Base-by-base conservation (phyloP, 2,113 vertebrate species). In the Hymenochirus boettgeri region DNA sequence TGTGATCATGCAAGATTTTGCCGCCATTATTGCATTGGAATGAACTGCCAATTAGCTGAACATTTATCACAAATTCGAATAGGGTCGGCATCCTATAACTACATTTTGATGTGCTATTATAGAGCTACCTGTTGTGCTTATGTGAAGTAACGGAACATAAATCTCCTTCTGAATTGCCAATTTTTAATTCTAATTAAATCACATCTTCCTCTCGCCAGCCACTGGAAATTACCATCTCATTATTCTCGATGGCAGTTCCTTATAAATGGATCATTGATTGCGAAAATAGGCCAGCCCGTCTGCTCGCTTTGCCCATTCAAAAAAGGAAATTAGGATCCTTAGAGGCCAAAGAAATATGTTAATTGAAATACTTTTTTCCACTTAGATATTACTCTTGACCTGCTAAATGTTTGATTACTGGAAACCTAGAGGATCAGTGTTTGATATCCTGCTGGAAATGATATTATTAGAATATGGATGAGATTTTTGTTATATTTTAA, bases 151-250 rank as follows among this genome's bases (percentile, higher is more conserved):
- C 25, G n/a, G 45, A 54, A 17, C 13, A 35, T 29, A 21, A 33
- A 56, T 57, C 39, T 57, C 24, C 13, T 39, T 48, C 17, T 7
- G 48, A 57, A 65, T 65, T 45, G 39, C 21, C 11, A n/a, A 21
- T 56, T 46, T 46, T 21, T 65, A 23, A 39, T 42, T 8, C 62
- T 57, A 65, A 65, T 65, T n/a, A 65, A 53, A 42, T 25, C 19
- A 18, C 2, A n/a, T 35, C 17, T 50, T 17, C 15, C 21, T 19
- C 47, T 57, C 8, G 9, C 8, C 12, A 39, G 7, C 53, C 5
- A 31, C 15, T 31, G 18, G 51, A 29, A 56, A 46, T 47, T 5
- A 17, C 3, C 18, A 35, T 11, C 51, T 54, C 61, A 55, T 55
- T 63, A 63, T 24, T 62, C 25, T 24, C 25, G 12, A 3, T 9